These are phyloP conservation scores for Deladenus siricidicola DNA, from an alignment of 2,888 invertebrate species.

Conservation along the genomic window DNA sequence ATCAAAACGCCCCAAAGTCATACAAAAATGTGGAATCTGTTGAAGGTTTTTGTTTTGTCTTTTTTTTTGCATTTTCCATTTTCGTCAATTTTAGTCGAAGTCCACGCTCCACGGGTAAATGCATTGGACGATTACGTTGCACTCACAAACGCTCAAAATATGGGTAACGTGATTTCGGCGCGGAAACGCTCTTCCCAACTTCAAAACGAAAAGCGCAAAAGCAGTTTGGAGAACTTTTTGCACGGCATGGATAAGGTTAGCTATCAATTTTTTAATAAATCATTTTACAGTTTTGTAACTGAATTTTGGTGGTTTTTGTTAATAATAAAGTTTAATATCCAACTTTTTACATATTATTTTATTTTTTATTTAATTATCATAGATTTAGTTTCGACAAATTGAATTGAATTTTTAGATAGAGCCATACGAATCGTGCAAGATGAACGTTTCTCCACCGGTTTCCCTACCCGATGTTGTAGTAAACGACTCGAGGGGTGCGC, in stretches of 20 bases:
- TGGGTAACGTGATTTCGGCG: neutral
- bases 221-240: too few relatives aligned
- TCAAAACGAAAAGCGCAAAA: neutral
- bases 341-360: too few relatives aligned
- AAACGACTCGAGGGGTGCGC: too few relatives aligned
- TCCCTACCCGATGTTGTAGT: neutral
- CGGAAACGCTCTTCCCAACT: neutral
- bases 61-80: neutral
- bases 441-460: neutral
- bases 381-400: neutral
- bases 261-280: too few relatives aligned
- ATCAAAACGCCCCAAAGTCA: neutral
- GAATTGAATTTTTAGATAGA: neutral
- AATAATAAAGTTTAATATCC: too few relatives aligned
- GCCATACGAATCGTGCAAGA: slow-evolving; percentile 4
- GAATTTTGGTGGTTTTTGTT: too few relatives aligned
- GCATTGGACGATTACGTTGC: too few relatives aligned
- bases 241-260: too few relatives aligned
- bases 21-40: neutral
- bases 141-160: neutral
- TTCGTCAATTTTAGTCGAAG: neutral
- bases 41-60: neutral
- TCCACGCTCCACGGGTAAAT: too few relatives aligned
- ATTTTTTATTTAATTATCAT: too few relatives aligned
- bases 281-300: too few relatives aligned